Evolutionary conservation across 2,797 vertebrate genomes (phyloP).

Genomic region (Silurus lanzhouensis): DNA sequence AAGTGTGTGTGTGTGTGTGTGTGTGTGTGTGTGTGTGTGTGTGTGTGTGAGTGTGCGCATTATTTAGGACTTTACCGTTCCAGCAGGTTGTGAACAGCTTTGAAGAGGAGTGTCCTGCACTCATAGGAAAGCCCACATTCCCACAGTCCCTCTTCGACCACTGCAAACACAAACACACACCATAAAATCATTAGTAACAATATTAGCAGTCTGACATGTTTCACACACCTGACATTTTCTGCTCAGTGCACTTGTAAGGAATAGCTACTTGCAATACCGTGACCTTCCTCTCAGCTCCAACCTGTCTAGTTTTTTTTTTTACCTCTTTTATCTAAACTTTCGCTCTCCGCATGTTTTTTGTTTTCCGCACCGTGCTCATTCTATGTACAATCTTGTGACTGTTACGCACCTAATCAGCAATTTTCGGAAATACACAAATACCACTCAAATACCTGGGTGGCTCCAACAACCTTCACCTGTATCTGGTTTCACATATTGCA

Average conservation of each 20-base stretch:
- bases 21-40: neutral
- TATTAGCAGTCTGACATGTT: neutral
- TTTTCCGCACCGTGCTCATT: neutral
- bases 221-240: neutral
- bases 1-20: neutral
- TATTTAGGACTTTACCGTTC: conserved; percentile 82
- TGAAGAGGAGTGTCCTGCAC: conserved; percentile 96
- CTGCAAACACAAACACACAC: conserved; percentile 67
- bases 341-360: too few species aligned
- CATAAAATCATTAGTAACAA: neutral
- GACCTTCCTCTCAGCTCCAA: neutral
- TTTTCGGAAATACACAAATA: neutral
- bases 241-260: neutral
- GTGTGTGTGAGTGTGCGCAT: neutral
- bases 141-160: conserved; percentile 95
- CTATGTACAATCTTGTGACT: neutral
- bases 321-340: neutral
- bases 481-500: neutral
- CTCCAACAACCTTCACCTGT: neutral
- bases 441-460: too few species aligned
- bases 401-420: neutral
- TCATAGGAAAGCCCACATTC: conserved; percentile 97
- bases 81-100: conserved; percentile 96
- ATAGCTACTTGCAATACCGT: neutral
- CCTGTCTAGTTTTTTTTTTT: neutral